Evolutionary conservation across 2,888 invertebrate species (phyloP), one percentile per base, ranked within the genome.

Genomic region (Archips xylosteana): DNA sequence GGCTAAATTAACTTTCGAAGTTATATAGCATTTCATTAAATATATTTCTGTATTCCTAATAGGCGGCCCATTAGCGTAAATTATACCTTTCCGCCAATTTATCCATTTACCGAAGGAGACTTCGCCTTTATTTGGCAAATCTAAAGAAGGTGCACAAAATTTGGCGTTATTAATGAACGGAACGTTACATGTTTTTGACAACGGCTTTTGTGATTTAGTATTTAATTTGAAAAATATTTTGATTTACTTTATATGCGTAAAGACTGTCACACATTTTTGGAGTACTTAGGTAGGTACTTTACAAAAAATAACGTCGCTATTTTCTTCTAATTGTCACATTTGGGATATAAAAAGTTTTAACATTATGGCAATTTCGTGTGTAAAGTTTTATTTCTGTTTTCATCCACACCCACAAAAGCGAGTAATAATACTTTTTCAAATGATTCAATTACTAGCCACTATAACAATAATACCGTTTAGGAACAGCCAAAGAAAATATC

Each of bases 31-130:
- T 34, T 59, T 59, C 13, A 59, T 59, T 59, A 59, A 59, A 54
- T 70, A 70, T 70, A 54, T 47, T 54, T 64, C 57, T 36, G 57
- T 64, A 10, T 62, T 49, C 54, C 9, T 63, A 68, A 68, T 47
- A 54, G 60, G 54, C 71, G 57, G 67, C 57, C 59, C 63, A 72
- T 72, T 72, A 67, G 13, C 59, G 67, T 54, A 62, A 72, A 72
- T 72, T 72, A 23, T 72, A 72, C 61, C 47, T 63, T 71, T 63
- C 57, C 72, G 62, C 67, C 67, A 72, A 62, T 72, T 67, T 63
- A 67, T 68, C 47, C 62, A 68, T 63, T 72, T 63, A 8, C 15
- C 23, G 47, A 65, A 61, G 36, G n/a, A 39, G 47, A 67, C 8
- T 13, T 45, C 39, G 65, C 49, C 32, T 51, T 72, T 68, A 63